Percentiles rank a stretch among this genome's conserved stretches.
Evolutionary conservation across 2,113 vertebrate genomes (phyloP).

Genomic region (Siniperca knerii): DNA sequence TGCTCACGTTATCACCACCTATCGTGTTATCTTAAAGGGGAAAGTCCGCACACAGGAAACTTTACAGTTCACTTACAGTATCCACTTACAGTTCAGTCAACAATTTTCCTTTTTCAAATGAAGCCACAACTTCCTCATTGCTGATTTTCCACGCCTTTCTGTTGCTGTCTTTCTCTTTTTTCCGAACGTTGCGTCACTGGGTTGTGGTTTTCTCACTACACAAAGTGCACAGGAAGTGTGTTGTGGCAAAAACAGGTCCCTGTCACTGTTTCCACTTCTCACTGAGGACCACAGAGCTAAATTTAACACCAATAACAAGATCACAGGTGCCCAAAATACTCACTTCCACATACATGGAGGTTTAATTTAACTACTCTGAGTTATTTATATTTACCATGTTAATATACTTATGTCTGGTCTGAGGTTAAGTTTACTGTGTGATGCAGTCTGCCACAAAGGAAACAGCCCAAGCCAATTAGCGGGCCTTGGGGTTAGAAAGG

Average conservation of each 20-base stretch:
- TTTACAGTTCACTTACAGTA: slow-evolving; percentile 71
- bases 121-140: slow-evolving; percentile 83
- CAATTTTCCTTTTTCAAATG: slow-evolving; percentile 75
- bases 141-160: slow-evolving; percentile 83
- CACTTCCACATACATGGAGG: slow-evolving; percentile 72
- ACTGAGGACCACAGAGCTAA: slow-evolving; percentile 81
- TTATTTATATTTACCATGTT: slow-evolving; percentile 79
- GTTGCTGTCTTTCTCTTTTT: slow-evolving; percentile 73
- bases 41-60: slow-evolving; percentile 79
- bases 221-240: slow-evolving; percentile 83
- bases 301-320: slow-evolving; percentile 85
- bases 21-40: slow-evolving; percentile 71
- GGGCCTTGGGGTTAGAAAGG: slow-evolving; percentile 13
- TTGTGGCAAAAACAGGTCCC: slow-evolving; percentile 83
- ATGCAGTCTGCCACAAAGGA: slow-evolving; percentile 67
- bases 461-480: slow-evolving; percentile 77
- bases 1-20: slow-evolving; percentile 62
- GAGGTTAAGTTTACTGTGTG: slow-evolving; percentile 74
- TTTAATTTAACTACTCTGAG: slow-evolving; percentile 71
- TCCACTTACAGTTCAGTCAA: slow-evolving; percentile 69
- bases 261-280: slow-evolving; percentile 88
- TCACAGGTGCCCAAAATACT: slow-evolving; percentile 83
- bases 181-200: slow-evolving; percentile 81
- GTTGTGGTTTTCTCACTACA: slow-evolving; percentile 83
- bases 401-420: slow-evolving; percentile 78